Evolutionary conservation across 2,888 invertebrate species (phyloP), one percentile per base, ranked within the genome.

Genomic region (Drosophila meridiana): DNA sequence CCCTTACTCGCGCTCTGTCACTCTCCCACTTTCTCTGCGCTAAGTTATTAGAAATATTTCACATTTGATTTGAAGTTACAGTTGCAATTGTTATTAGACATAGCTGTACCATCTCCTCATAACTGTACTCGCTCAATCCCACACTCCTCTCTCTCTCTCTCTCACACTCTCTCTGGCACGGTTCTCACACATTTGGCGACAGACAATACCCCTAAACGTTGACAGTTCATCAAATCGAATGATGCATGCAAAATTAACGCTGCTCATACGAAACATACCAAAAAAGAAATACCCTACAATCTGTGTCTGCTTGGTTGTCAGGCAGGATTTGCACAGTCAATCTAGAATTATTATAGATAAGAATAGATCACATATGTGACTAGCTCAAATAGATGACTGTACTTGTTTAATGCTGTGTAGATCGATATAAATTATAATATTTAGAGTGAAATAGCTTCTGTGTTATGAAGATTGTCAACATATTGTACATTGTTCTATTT

Each of bases 191-290:
- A 65, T 65, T 73, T 65, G 77, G 57, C 69, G 48, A 61, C 43
- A 71, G 71, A 83, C 83, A 89, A 89, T 81, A 70, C 56, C 66
- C 57, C 74, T 76, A 78, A 87, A 82, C 75, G 90, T 88, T 92
- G 92, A 91, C 91, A 92, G 91, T 91, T 90, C 87, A 84, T 90
- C 91, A 90, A 88, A 88, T 71, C 87, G 91, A 87, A 92, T 92
- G 91, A 92, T 87, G 90, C 92, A 88, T 91, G 84, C 76, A 88
- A 90, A 92, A 91, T 91, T 69, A 74, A 69, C 66, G 55, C 68
- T 64, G 52, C 73, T 59, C 67, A 68, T 60, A 68, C 60, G 59
- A 69, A 58, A 36, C 43, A 52, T 48, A 63, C 57, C 34, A 57
- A 34, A 20, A 14, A 14, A 14, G n/a, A 28, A 58, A 64, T 62